phyloP scores from a whole-genome alignment of 2,888 invertebrate genomes.

The Eutolmus rufibarbis region DNA sequence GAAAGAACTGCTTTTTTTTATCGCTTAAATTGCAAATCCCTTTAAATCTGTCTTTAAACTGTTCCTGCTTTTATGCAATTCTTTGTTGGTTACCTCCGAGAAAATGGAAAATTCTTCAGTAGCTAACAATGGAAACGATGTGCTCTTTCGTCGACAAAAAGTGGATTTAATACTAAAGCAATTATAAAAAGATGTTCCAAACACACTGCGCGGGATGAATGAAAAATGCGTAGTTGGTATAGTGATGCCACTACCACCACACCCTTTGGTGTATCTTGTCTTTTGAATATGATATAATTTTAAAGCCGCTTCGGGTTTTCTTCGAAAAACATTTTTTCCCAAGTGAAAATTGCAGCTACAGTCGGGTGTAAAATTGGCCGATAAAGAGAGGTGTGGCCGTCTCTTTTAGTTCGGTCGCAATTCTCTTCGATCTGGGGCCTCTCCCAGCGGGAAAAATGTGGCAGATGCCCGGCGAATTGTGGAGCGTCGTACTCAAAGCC shows the following conservation, averaged over 20 bases:
- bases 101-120: conserved; percentile 1
- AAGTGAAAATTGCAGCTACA: conserved; percentile 16
- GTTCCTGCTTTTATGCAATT: neutral
- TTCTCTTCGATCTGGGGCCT: neutral
- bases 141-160: neutral
- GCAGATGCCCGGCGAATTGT: neutral
- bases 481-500: neutral
- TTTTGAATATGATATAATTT: conserved; percentile 31
- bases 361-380: neutral
- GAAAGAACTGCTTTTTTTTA: neutral
- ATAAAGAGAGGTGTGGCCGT: neutral
- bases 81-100: neutral
- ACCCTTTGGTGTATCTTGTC: neutral
- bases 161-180: neutral
- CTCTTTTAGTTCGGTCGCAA: neutral
- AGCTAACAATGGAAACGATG: neutral
- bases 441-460: neutral
- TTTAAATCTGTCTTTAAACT: neutral
- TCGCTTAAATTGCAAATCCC: neutral
- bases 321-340: neutral
- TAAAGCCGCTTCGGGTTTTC: neutral
- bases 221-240: neutral
- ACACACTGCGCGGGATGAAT: neutral
- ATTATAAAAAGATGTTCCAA: neutral
- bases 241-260: neutral